These are phyloP conservation scores for Cercocebus atys DNA, from an alignment of 2,113 vertebrate genomes.

Conservation along the genomic window DNA sequence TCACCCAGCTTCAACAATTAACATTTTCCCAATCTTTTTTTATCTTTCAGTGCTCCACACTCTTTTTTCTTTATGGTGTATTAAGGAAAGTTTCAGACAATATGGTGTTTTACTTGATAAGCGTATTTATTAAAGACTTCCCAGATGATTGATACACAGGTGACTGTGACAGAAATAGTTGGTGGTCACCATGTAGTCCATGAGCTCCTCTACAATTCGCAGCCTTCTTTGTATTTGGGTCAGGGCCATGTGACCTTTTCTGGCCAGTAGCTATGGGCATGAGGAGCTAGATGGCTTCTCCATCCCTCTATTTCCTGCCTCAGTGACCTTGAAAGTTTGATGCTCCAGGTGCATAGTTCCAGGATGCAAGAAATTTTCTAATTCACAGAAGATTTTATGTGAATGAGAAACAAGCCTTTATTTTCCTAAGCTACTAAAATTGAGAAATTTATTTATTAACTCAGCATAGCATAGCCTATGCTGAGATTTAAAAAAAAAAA, in stretches of 20 bases:
- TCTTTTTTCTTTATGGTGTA: not conserved
- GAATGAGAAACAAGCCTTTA: not conserved
- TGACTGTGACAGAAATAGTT: not conserved
- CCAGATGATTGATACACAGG: not conserved
- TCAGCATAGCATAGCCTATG: not conserved
- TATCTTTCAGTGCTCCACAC: not conserved
- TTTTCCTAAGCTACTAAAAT: not conserved
- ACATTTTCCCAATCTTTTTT: not conserved
- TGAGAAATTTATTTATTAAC: not conserved
- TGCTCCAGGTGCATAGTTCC: not conserved
- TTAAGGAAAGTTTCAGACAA: not conserved
- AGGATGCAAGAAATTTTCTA: not conserved
- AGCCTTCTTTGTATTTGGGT: not conserved
- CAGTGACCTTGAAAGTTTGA: not conserved
- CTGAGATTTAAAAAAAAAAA: not conserved
- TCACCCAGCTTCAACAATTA: not conserved
- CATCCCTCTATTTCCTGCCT: not conserved
- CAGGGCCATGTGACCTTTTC: not conserved
- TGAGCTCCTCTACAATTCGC: not conserved
- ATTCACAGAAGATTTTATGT: not conserved
- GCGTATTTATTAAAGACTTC: not conserved
- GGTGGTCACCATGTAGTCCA: not conserved
- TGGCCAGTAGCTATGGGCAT: not conserved
- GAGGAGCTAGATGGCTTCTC: not conserved
- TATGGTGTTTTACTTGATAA: not conserved